Conservation (phyloP, 2,888 invertebrate genomes). For the Pandemis corylana region DNA sequence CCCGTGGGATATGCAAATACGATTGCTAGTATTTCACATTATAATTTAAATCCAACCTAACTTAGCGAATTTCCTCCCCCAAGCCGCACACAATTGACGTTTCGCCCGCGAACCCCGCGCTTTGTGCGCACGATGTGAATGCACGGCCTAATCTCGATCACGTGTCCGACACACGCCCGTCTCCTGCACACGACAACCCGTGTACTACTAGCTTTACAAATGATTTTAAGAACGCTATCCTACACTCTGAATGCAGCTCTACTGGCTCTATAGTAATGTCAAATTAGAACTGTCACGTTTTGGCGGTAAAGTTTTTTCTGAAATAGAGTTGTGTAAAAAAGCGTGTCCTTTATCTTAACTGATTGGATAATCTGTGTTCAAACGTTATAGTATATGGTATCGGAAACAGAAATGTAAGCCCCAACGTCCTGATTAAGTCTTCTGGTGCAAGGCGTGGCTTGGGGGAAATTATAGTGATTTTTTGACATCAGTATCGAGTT, state of each 20-base stretch:
- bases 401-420: constrained; percentile 82
- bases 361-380: constrained; percentile 85
- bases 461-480: constrained; percentile 81
- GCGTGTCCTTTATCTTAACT: constrained; percentile 84
- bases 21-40: constrained; percentile 72
- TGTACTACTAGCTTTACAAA: constrained; percentile 61
- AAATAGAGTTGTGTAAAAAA: constrained; percentile 67
- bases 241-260: constrained; percentile 55
- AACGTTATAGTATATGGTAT: constrained; percentile 81
- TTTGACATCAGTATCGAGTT: constrained; percentile 74
- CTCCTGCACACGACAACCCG: constrained; percentile 78
- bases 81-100: constrained; percentile 79
- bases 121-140: constrained; percentile 80
- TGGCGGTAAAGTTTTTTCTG: constrained; percentile 58
- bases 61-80: constrained; percentile 79
- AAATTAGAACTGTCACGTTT: constrained; percentile 57
- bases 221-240: constrained; percentile 46
- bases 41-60: constrained; percentile 82
- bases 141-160: constrained; percentile 78
- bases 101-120: constrained; percentile 69
- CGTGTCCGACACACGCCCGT: constrained; percentile 76
- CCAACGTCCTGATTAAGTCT: constrained; percentile 79
- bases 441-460: constrained; percentile 70
- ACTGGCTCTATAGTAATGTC: constrained; percentile 52
- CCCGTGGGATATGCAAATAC: constrained; percentile 84